Base-by-base conservation (phyloP, 2,113 vertebrate genomes). In the Ctenomys sociabilis region DNA sequence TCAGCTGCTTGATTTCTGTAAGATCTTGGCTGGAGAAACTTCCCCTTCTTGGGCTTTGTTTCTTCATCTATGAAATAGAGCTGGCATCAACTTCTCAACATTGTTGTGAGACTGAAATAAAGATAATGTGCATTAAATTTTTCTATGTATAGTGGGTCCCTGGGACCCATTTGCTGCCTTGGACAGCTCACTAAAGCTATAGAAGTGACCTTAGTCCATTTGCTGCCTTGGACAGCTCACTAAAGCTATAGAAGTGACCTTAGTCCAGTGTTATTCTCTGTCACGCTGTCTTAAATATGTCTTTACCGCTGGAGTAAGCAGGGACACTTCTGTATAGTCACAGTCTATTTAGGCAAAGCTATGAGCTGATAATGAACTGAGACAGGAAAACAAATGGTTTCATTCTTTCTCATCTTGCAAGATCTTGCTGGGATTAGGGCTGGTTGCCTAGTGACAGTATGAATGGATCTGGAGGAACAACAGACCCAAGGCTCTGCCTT, bases 371-470 rank as follows among this genome's bases (percentile, higher is more conserved):
- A 43, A 90, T 8, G 21, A 92, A 11, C 30, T 22, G 66, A 93
- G 85, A n/a, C 43, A 52, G 40, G 12, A 49, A 83, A 80, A 66
- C 61, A 11, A 90, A 85, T 28, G 61, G n/a, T 82, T 24, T 26
- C 32, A 6, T 57, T 77, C 81, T 91, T 81, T 82, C 80, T 94
- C 49, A 7, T 85, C 72, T 57, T 40, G 24, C 59, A n/a, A 14
- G 40, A 14, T 49, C 37, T 61, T 17, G 63, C 11, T 30, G 49
- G n/a, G 43, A n/a, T 40, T 77, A 78, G 43, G 80, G 57, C 7
- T 0, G 35, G 97, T 97, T 97, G 95, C 93, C 88, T 92, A 96
- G 96, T 13, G 1, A 97, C 73, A 0, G 49, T 7, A 11, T 45
- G 93, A 86, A 94, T 85, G 93, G 24, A 78, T 63, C 49, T 21